phyloP scores from a whole-genome alignment of 2,113 vertebrate species.

The Phaethon lepturus region DNA sequence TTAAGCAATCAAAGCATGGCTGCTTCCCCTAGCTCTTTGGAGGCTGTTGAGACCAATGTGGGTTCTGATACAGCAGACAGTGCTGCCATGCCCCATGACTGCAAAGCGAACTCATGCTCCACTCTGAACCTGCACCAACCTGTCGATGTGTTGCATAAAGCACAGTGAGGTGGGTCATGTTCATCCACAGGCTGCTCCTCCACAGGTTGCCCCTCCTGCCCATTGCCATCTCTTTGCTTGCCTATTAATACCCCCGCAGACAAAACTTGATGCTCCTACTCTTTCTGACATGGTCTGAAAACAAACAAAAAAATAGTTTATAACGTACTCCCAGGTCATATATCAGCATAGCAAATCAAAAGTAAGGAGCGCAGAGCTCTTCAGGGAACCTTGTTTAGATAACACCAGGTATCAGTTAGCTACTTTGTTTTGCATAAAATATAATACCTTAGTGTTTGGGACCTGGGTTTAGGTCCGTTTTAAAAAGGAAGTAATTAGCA shows the following conservation, averaged over 20 bases:
- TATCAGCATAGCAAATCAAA: background rate
- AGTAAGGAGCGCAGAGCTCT: background rate
- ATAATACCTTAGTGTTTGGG: background rate
- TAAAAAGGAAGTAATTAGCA: background rate
- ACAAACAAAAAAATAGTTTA: background rate
- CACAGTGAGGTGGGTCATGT: background rate
- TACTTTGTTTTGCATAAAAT: background rate
- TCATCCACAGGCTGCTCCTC: background rate
- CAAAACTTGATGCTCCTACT: background rate
- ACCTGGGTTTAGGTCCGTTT: background rate
- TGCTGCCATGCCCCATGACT: accelerated
- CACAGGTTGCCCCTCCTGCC: background rate
- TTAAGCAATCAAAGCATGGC: background rate
- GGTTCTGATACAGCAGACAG: background rate
- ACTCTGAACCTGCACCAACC: background rate
- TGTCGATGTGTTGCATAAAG: background rate
- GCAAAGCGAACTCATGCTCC: background rate
- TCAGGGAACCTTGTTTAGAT: background rate
- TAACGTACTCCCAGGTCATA: background rate
- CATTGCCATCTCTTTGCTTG: background rate
- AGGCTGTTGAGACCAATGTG: background rate
- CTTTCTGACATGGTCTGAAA: background rate
- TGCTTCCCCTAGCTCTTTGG: background rate
- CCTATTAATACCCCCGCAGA: background rate
- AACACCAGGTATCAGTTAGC: background rate